A percentile compares a stretch with the other conserved stretches of the same genome.
These are phyloP conservation scores for Carcharodon carcharias DNA, from an alignment of 2,797 vertebrate genomes.

Conservation along the genomic window DNA sequence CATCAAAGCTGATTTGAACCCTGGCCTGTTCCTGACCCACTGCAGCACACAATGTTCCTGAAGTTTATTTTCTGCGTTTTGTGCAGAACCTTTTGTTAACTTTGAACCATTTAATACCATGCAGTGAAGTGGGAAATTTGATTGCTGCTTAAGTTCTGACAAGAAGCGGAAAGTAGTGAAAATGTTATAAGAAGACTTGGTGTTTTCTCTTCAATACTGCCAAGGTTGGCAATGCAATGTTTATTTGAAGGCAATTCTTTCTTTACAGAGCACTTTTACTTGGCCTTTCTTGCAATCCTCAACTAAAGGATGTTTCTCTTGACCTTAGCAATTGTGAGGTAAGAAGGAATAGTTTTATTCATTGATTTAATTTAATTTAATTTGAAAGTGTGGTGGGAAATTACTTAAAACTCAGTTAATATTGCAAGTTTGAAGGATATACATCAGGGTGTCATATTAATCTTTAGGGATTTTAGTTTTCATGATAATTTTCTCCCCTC, in stretches of 20 bases:
- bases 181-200: not conserved
- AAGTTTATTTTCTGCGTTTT: not conserved
- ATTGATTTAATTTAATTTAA: not conserved
- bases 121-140: not conserved
- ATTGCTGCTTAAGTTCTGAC: not conserved
- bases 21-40: not conserved
- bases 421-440: not conserved
- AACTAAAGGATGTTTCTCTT: constrained; percentile 79
- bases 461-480: not conserved
- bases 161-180: not conserved
- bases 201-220: not conserved
- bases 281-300: constrained; percentile 87
- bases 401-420: not conserved
- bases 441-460: not conserved
- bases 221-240: not conserved
- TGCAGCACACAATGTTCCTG: not conserved
- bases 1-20: not conserved
- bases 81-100: not conserved
- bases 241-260: constrained; percentile 39
- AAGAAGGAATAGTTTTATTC: constrained; percentile 47
- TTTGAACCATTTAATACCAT: not conserved
- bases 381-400: not conserved
- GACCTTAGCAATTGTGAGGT: constrained; percentile 97
- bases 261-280: constrained; percentile 78
- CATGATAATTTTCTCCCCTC: not conserved